These are phyloP conservation scores for Eristalis arbustorum DNA, from an alignment of 2,888 invertebrate species.

Conservation along the genomic window DNA sequence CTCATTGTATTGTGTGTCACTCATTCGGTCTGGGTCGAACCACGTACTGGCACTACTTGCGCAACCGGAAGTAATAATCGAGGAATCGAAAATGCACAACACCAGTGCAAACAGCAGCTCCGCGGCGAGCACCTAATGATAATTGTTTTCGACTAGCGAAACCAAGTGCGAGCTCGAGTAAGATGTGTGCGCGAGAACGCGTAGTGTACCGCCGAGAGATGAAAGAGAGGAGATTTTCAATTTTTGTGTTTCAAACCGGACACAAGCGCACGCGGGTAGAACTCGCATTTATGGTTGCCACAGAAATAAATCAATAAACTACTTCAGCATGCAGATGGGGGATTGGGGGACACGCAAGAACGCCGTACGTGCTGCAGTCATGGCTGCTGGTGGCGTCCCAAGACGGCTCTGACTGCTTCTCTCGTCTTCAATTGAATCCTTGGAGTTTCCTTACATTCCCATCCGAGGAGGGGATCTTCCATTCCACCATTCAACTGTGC, in stretches of 20 bases:
- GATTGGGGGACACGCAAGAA: slow-evolving; percentile 5
- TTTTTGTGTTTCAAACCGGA: not conserved
- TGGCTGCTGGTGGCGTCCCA: not conserved
- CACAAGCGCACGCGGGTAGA: not conserved
- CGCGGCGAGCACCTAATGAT: slow-evolving; percentile 44
- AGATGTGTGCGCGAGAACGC: slow-evolving; percentile 18
- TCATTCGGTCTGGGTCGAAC: slow-evolving; percentile 14
- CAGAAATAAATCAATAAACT: slow-evolving; percentile 44
- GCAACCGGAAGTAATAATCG: slow-evolving; percentile 57
- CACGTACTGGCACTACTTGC: not conserved
- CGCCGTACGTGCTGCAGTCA: slow-evolving; percentile 6
- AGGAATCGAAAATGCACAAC: slow-evolving; percentile 41
- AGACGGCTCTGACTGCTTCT: not conserved
- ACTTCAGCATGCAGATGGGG: slow-evolving; percentile 30
- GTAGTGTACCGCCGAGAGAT: not conserved
- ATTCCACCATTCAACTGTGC: not conserved
- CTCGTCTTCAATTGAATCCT: slow-evolving; percentile 25
- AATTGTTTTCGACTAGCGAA: slow-evolving; percentile 54
- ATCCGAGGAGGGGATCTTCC: not conserved
- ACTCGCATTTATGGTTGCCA: slow-evolving; percentile 16
- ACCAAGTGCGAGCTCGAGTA: slow-evolving; percentile 31
- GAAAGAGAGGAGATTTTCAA: not conserved
- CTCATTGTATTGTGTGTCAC: slow-evolving; percentile 42
- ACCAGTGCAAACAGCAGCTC: slow-evolving; percentile 34
- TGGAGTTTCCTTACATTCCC: slow-evolving; percentile 28